A percentile compares a stretch with the other conserved stretches of the same genome.
Evolutionary conservation across 2,888 invertebrate species (phyloP).

Genomic region (Carterocephalus palaemon): DNA sequence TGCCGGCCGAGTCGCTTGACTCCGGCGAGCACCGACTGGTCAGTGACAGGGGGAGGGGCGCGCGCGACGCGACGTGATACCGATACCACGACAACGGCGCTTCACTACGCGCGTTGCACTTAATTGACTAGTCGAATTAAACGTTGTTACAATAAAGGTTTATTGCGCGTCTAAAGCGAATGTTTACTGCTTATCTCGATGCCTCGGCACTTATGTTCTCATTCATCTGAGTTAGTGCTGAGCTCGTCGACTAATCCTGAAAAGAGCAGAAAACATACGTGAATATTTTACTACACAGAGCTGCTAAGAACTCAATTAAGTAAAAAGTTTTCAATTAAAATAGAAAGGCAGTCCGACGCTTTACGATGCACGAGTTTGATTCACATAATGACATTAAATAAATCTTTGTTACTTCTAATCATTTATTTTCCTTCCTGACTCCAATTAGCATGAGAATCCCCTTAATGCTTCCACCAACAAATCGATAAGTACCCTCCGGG

Average conservation of each 20-base stretch:
- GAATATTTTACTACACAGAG: conserved; percentile 13
- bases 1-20: conserved; percentile 76
- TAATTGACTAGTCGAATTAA: conserved; percentile 49
- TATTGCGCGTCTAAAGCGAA: conserved; percentile 40
- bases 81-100: conserved; percentile 58
- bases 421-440: conserved; percentile 41
- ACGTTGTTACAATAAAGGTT: conserved; percentile 37
- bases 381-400: too few relatives aligned
- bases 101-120: conserved; percentile 48
- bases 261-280: conserved; percentile 47
- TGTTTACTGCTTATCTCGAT: conserved; percentile 50
- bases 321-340: conserved; percentile 6
- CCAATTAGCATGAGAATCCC: conserved; percentile 49
- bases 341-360: conserved; percentile 46
- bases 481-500: conserved; percentile 41
- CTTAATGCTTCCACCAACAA: conserved; percentile 43
- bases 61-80: conserved; percentile 64
- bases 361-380: conserved; percentile 14
- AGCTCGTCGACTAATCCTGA: conserved; percentile 67
- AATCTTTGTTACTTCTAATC: conserved; percentile 38
- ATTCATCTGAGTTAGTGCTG: conserved; percentile 56
- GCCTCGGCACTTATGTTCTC: conserved; percentile 60
- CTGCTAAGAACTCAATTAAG: conserved; percentile 12
- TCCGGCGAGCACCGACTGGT: conserved; percentile 76
- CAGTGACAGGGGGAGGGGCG: conserved; percentile 65